Evolutionary conservation across 2,888 invertebrate species (phyloP).

Genomic region (Axea sp.): DNA sequence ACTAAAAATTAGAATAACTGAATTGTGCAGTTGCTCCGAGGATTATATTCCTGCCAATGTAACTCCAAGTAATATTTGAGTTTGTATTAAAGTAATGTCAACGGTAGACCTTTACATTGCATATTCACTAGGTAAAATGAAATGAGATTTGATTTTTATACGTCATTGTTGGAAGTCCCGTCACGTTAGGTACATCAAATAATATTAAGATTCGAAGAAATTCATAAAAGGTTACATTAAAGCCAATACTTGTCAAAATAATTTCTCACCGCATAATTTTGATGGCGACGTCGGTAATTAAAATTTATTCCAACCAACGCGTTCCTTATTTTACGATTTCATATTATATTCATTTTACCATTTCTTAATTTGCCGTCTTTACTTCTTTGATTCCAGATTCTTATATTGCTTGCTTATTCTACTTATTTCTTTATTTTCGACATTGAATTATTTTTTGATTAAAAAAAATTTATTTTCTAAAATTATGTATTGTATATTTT

Average conservation of each 20-base stretch:
- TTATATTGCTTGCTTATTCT: no score
- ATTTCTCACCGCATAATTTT: constrained; percentile 12
- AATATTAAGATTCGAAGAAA: constrained; percentile 48
- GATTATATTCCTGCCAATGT: constrained; percentile 37
- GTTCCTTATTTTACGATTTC: neutral
- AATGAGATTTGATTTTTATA: constrained; percentile 56
- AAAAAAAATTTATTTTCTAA: no score
- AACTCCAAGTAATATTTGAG: constrained; percentile 39
- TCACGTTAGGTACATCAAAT: constrained; percentile 44
- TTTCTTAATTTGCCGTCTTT: no score
- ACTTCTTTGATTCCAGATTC: no score
- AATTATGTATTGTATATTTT: no score
- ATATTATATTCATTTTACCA: neutral
- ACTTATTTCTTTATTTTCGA: no score
- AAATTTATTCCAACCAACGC: constrained; percentile 5
- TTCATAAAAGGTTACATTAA: constrained; percentile 35
- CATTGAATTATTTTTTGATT: no score
- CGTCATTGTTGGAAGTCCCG: constrained; percentile 40
- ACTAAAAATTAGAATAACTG: constrained; percentile 52
- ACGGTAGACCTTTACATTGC: constrained; percentile 37
- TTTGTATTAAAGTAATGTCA: constrained; percentile 55
- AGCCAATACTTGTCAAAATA: constrained; percentile 38
- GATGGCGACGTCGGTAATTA: neutral
- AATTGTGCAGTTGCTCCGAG: constrained; percentile 13
- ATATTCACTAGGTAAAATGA: constrained; percentile 38